These are phyloP conservation scores for Phrynocephalus versicolor DNA, from an alignment of 2,113 vertebrate genomes.

Conservation along the genomic window DNA sequence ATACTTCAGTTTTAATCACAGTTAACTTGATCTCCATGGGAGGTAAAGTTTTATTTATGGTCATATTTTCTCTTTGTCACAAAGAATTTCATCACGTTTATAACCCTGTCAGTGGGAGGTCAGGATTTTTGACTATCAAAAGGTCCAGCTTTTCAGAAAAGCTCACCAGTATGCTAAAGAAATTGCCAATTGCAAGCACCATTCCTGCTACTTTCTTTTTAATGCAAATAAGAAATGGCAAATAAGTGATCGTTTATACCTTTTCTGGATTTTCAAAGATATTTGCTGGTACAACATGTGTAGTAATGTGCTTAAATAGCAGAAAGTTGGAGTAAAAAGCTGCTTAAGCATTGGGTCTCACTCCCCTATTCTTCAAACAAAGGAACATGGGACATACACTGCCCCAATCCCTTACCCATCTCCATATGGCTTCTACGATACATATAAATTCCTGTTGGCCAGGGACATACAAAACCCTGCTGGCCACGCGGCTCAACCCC, in stretches of 20 bases:
- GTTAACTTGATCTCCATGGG: conserved; percentile 1
- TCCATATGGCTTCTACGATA: no score
- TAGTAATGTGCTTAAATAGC: no score
- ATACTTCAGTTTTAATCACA: conserved; percentile 21
- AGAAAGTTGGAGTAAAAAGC: no score
- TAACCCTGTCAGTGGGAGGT: conserved; percentile 15
- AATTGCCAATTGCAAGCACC: conserved; percentile 4
- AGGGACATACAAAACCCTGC: no score
- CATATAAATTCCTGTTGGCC: no score
- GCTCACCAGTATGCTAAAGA: conserved; percentile 23
- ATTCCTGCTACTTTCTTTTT: conserved; percentile 23
- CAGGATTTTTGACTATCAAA: conserved; percentile 4
- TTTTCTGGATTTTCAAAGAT: conserved; percentile 31
- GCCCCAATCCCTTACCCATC: no score
- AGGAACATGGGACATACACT: no score
- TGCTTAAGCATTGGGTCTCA: no score
- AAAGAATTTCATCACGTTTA: conserved; percentile 1
- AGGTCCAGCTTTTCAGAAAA: conserved; percentile 30
- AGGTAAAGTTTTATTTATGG: conserved; percentile 3
- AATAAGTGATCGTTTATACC: conserved; percentile 19
- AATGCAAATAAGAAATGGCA: conserved; percentile 38
- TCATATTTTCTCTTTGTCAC: conserved; percentile 1
- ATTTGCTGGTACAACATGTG: conserved; percentile 5
- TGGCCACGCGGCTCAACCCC: no score
- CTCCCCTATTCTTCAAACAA: no score